Base-by-base conservation (phyloP, 2,797 vertebrate species). In the Bradypus variegatus region DNA sequence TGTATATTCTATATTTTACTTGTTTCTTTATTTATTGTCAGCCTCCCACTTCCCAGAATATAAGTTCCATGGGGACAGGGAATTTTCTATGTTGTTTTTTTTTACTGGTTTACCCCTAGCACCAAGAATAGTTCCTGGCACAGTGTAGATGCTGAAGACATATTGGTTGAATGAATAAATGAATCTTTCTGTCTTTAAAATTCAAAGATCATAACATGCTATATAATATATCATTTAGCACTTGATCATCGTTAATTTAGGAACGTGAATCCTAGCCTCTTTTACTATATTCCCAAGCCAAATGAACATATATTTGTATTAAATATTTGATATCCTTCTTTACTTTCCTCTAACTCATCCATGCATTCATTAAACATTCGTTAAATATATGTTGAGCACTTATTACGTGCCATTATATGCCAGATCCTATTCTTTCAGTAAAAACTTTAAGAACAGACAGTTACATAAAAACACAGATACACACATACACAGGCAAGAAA, bases 361-460 rank as follows among this genome's bases (percentile, higher is more conserved):
- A 76, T 45, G n/a, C 14, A 75, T 50, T 89, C 53, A 55, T 83
- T 93, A 91, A 94, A 82, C 6, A 50, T 62, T 60, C 36, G 86
- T 62, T 87, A 88, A 82, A 82, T 60, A 48, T 50, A 69, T 72
- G 9, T 75, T 85, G 64, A 55, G 15, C 8, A 48, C 23, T 38
- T 77, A 50, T 48, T 80, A 64, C 58, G 93, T 29, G 21, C 70
- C 62, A 41, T 90, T 73, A 77, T 53, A 78, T 50, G 38, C 33
- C 72, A 86, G 41, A 36, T 93, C 8, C 67, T 81, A 81, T 89
- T 93, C 41, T 86, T 90, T 89, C 48, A 84, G 69, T 36, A 92
- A 92, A 91, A 91, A 48, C 9, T 58, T 76, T 85, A 95, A 91
- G 55, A 93, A 92, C 53, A 78, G 8, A 93, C 14, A 81, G 67